phyloP scores from a whole-genome alignment of 1,140 invertebrate species.

The Drosophila bocki region DNA sequence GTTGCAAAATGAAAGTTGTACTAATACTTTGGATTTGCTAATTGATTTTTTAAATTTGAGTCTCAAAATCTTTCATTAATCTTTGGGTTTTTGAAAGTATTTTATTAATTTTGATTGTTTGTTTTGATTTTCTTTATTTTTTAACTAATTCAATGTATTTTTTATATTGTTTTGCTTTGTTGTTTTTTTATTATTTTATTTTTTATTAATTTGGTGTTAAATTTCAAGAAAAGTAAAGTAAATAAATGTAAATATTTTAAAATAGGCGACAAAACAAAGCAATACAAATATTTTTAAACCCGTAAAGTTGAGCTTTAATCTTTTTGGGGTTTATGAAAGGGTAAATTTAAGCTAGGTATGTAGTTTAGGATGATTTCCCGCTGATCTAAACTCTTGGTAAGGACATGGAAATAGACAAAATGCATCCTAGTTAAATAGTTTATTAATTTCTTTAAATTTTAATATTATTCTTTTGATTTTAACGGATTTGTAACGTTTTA shows the following conservation, averaged over 20 bases:
- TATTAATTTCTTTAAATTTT: background rate
- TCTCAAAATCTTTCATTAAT: background rate
- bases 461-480: background rate
- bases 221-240: constrained; percentile 3
- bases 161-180: background rate
- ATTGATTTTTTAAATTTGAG: background rate
- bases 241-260: constrained; percentile 13
- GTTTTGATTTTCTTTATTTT: background rate
- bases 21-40: background rate
- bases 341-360: background rate
- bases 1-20: constrained; percentile 6
- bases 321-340: background rate
- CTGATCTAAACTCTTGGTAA: constrained; percentile 21
- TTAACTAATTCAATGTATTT: background rate
- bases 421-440: background rate
- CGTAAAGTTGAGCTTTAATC: constrained; percentile 22
- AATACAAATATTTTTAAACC: background rate
- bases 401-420: constrained; percentile 1
- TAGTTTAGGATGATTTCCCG: background rate
- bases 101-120: background rate
- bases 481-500: background rate
- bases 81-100: background rate
- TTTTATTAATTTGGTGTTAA: constrained; percentile 1
- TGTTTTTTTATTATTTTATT: too few relatives aligned
- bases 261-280: constrained; percentile 2